phyloP scores from a whole-genome alignment of 2,888 invertebrate species.

The Copidosoma aretas region DNA sequence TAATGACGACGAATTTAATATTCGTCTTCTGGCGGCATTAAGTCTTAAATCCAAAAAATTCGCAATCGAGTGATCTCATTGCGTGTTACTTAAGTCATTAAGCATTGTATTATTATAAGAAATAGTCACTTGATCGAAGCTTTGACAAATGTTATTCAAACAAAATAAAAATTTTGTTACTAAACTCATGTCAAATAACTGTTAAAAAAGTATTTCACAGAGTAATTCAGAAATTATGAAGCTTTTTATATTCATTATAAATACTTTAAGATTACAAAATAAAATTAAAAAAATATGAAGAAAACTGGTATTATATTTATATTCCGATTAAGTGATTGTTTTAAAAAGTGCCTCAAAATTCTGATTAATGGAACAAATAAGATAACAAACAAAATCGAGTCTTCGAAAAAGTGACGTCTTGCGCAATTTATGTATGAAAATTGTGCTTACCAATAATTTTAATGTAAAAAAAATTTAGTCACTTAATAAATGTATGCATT shows the following conservation, averaged over 20 bases:
- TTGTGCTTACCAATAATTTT: background rate
- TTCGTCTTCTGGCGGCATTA: slow-evolving; percentile 11
- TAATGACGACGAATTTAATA: slow-evolving; percentile 9
- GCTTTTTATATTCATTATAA: background rate
- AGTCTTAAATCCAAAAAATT: slow-evolving; percentile 9
- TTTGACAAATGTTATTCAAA: background rate
- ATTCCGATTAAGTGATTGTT: slow-evolving; percentile 27
- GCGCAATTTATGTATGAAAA: slow-evolving; percentile 27
- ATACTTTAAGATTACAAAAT: background rate
- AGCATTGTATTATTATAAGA: slow-evolving; percentile 17
- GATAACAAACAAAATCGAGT: slow-evolving; percentile 32
- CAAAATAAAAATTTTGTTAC: too few relatives aligned
- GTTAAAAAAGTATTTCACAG: too few relatives aligned
- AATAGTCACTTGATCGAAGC: slow-evolving; percentile 31
- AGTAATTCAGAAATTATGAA: too few relatives aligned
- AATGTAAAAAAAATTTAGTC: slow-evolving; percentile 4
- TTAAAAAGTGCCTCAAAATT: slow-evolving; percentile 38
- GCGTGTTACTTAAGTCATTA: slow-evolving; percentile 13
- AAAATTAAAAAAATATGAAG: background rate
- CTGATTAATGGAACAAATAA: slow-evolving; percentile 14
- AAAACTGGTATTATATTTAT: background rate
- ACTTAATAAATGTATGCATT: background rate
- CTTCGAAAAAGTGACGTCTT: slow-evolving; percentile 39
- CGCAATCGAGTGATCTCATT: slow-evolving; percentile 8
- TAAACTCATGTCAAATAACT: too few relatives aligned